Percentiles rank a stretch among this genome's conserved stretches.
phyloP scores from a whole-genome alignment of 2,888 invertebrate species.

The Temnothorax unifasciatus region DNA sequence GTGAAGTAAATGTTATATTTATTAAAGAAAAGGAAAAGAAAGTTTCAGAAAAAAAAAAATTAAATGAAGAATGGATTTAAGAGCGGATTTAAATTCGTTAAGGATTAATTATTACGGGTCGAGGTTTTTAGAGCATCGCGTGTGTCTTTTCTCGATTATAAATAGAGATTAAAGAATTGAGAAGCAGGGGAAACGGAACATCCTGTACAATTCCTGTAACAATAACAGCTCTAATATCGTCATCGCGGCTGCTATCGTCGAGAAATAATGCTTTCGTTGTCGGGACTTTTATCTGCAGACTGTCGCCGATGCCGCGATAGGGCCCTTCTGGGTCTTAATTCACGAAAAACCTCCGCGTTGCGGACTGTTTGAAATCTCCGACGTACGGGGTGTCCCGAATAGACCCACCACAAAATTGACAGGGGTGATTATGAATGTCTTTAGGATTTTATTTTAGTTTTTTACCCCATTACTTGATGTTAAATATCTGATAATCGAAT shows the following conservation, averaged over 20 bases:
- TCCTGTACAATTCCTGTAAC: background rate
- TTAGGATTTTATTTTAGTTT: background rate
- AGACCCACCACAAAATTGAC: background rate
- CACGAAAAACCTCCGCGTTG: background rate
- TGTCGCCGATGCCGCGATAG: constrained; percentile 12
- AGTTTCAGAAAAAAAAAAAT: background rate
- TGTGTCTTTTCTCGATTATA: background rate
- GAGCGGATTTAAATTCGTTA: background rate
- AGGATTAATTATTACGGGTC: background rate
- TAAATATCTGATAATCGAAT: background rate
- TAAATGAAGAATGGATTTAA: background rate
- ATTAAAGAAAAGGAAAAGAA: background rate
- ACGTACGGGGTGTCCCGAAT: constrained; percentile 5
- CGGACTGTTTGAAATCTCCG: background rate
- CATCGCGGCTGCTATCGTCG: background rate
- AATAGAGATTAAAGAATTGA: background rate
- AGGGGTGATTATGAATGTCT: background rate
- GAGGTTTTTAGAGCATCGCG: background rate
- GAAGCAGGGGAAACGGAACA: too few species aligned
- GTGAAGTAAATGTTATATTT: background rate
- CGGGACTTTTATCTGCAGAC: background rate
- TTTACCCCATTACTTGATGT: background rate
- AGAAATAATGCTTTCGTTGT: constrained; percentile 11
- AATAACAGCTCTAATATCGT: background rate
- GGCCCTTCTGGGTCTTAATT: constrained; percentile 13